Percentiles rank a stretch among this genome's conserved stretches.
phyloP scores from a whole-genome alignment of 2,888 invertebrate genomes.

The Drosophila koepferae region DNA sequence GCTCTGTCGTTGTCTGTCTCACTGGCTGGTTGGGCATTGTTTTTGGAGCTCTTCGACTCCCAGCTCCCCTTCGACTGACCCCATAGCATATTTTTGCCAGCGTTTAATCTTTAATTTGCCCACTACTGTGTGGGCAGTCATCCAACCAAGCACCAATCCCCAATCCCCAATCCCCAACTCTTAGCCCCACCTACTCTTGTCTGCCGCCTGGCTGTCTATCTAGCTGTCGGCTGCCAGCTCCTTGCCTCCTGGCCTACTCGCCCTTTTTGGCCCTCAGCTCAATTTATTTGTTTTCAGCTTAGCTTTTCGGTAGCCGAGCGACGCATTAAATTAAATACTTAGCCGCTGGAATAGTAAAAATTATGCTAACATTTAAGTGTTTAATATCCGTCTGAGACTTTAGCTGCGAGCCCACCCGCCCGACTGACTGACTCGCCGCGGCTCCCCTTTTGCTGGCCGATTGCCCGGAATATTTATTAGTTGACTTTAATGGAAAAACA shows the following conservation, averaged over 20 bases:
- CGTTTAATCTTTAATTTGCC: conserved; percentile 78
- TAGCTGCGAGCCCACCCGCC: conserved; percentile 3
- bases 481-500: conserved; percentile 69
- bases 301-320: conserved; percentile 42
- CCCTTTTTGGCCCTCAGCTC: conserved; percentile 36
- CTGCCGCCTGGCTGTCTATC: conserved; percentile 59
- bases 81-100: conserved; percentile 67
- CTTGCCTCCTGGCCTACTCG: not conserved
- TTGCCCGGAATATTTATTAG: conserved; percentile 63
- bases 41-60: conserved; percentile 34
- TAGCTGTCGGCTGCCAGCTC: conserved; percentile 52
- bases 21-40: conserved; percentile 57
- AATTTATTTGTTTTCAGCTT: conserved; percentile 76
- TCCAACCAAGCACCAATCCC: not conserved
- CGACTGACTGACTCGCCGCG: not conserved
- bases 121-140: conserved; percentile 52
- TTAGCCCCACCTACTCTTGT: not conserved
- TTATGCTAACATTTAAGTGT: conserved; percentile 78
- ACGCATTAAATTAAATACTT: conserved; percentile 77
- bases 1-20: conserved; percentile 55
- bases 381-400: conserved; percentile 74
- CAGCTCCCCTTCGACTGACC: conserved; percentile 44
- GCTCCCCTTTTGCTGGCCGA: conserved; percentile 9
- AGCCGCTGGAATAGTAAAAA: conserved; percentile 68
- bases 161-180: not conserved